Base-by-base conservation (phyloP, 2,113 vertebrate species). In the Eulacestoma nigropectus region DNA sequence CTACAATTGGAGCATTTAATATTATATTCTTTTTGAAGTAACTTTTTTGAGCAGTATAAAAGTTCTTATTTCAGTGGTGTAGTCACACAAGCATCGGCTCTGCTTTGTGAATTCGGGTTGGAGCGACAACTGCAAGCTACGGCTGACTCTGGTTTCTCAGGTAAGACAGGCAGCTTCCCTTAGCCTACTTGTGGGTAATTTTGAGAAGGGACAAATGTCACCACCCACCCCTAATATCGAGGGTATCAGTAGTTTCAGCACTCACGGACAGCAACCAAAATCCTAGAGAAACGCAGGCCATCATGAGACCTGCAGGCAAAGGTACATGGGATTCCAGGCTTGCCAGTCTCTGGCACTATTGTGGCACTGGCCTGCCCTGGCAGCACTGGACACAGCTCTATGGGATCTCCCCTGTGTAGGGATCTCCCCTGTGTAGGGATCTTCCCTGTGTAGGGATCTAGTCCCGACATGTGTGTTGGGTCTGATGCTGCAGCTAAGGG, bases 341-440 rank as follows among this genome's bases (percentile, higher is more conserved):
- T 23, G 42, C 8, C 2, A 2, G 23, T 35, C 52, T 49, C 49
- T 16, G 68, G 8, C 11, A 4, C 22, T n/a, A 0, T 0, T 6
- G 73, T 62, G 64, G 7, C 26, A 6, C 0, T 39, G 52, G 6
- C 22, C 35, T 63, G 75, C 20, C 49, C n/a, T 2, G 63, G 53
- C 67, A 62, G 50, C 39, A 22, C 20, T 7, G 29, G 41, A 33
- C 49, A 15, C 19, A 4, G 35, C 33, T 30, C 63, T 49, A 59
- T 0, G 3, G 41, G 49, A 55, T 4, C 18, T 59, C 23, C 0
- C 42, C 17, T 32, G 7, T 14, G 49, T 5, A 65, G 42, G 7
- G 33, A 11, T 37, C 7, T 7, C 11, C 23, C 0, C 20, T 32
- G 7, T 14, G 49, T 5, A 65, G 42, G 7, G 33, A 11, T 37